Conservation (phyloP, 2,113 vertebrate genomes). For the Phrynosoma blainvillii region DNA sequence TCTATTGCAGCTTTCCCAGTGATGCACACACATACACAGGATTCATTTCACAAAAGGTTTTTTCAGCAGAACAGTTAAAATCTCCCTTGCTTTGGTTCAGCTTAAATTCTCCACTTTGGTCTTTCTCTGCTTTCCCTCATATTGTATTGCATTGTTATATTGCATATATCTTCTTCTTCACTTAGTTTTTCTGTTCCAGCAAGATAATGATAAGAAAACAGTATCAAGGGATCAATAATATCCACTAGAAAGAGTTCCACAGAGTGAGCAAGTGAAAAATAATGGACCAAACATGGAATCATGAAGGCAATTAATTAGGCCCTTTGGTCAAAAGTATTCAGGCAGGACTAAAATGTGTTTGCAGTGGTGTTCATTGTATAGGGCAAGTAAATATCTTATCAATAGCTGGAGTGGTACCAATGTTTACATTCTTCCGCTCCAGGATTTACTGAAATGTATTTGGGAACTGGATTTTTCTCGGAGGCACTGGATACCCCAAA, state of each 20-base stretch:
- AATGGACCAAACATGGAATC: background rate
- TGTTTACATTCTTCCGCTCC: constrained; percentile 61
- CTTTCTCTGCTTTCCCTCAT: background rate
- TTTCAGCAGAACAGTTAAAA: no score
- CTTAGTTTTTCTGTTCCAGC: background rate
- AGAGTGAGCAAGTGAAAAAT: background rate
- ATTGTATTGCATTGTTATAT: background rate
- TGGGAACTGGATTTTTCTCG: constrained; percentile 54
- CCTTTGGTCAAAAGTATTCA: constrained; percentile 12
- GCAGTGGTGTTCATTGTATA: constrained; percentile 5
- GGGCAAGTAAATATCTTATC: constrained; percentile 46
- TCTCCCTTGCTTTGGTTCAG: background rate
- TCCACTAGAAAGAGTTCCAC: background rate
- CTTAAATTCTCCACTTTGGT: background rate
- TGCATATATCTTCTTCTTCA: constrained; percentile 1
- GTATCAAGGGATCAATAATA: constrained; percentile 21
- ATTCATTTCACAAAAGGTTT: background rate
- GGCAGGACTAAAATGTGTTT: constrained; percentile 21
- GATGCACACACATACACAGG: background rate
- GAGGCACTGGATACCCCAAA: constrained; percentile 62
- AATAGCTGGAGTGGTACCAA: constrained; percentile 63
- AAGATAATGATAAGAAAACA: constrained; percentile 17
- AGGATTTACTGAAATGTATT: constrained; percentile 69
- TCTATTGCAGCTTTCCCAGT: background rate
- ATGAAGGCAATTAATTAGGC: constrained; percentile 3